A percentile compares a stretch with the other conserved stretches of the same genome.
Evolutionary conservation across 2,797 vertebrate species (phyloP).

Genomic region (Tadarida brasiliensis): DNA sequence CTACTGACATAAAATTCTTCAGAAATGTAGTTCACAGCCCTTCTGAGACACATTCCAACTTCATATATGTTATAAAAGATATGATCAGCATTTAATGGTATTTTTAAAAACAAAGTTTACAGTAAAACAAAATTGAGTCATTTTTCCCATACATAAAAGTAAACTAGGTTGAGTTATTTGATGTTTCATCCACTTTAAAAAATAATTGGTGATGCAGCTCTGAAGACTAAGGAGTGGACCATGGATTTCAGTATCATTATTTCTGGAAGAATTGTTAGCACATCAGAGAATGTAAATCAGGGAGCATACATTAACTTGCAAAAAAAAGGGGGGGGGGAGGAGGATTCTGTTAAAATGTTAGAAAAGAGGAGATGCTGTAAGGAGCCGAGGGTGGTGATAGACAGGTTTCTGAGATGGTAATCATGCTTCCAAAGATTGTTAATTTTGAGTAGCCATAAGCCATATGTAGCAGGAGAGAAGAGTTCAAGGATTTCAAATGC

Average conservation of each 20-base stretch:
- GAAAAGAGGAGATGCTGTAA: background rate
- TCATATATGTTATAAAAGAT: background rate
- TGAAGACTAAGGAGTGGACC: background rate
- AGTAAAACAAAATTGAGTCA: constrained; percentile 59
- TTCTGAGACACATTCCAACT: background rate
- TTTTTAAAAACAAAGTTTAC: background rate
- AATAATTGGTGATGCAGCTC: background rate
- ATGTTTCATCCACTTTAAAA: constrained; percentile 50
- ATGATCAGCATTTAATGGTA: background rate
- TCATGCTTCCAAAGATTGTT: background rate
- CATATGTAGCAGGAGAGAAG: background rate
- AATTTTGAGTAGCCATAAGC: background rate
- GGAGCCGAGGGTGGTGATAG: background rate
- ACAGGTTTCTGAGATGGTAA: background rate
- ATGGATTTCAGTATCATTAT: background rate
- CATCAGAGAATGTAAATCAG: background rate
- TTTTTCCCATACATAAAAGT: constrained; percentile 43
- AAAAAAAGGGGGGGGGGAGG: background rate
- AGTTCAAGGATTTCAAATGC: background rate
- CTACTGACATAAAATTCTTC: background rate
- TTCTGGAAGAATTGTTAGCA: constrained; percentile 39
- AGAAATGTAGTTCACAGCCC: background rate
- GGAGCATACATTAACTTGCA: background rate
- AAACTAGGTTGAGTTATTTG: constrained; percentile 37
- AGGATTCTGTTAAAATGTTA: background rate